Base-by-base conservation (phyloP, 1,140 invertebrate species). In the Pseudoatta argentina region DNA sequence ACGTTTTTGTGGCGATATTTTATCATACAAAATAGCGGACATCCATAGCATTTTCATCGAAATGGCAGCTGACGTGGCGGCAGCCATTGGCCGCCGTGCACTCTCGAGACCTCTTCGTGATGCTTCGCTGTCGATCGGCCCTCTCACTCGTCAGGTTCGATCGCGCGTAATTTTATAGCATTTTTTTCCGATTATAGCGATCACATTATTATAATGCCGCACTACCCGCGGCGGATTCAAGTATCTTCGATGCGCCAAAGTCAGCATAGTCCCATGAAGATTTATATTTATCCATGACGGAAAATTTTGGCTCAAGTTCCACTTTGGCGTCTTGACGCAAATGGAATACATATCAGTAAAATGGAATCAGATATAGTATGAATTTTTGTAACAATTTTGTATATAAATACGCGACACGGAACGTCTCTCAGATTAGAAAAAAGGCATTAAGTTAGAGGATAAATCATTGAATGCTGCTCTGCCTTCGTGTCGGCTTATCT, bases 111-210 rank as follows among this genome's bases (percentile, higher is more conserved):
- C 57, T 75, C 66, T 63, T 53, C 44, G 24, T 34, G 24, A 55
- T 90, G 79, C 82, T 86, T 86, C 88, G 78, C 75, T 81, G 88
- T 53, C 78, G 27, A n/a, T 21, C 44, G 76, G 55, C 76, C 66
- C 83, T 82, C 88, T 89, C 88, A 87, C 82, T 91, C 85, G 88
- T 88, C 92, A 76, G 92, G 89, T 91, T 91, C 90, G 89, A 94
- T 94, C 92, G 86, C 90, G 85, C 90, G 92, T 93, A 95, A 95
- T 95, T 95, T 95, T 93, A 94, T 94, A 95, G 92, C 94, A 95
- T 95, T 95, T 95, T 95, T 94, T 93, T 94, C 93, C 93, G 92
- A 95, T 95, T 93, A 89, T 82, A 89, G 88, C 87, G 94, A 95
- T 95, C 94, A 94, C 89, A 91, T 92, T 92, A 92, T 94, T 93